Percentiles rank a stretch among this genome's conserved stretches.
Conservation (phyloP, 2,113 vertebrate genomes). For the Aspiorhynchus laticeps region DNA sequence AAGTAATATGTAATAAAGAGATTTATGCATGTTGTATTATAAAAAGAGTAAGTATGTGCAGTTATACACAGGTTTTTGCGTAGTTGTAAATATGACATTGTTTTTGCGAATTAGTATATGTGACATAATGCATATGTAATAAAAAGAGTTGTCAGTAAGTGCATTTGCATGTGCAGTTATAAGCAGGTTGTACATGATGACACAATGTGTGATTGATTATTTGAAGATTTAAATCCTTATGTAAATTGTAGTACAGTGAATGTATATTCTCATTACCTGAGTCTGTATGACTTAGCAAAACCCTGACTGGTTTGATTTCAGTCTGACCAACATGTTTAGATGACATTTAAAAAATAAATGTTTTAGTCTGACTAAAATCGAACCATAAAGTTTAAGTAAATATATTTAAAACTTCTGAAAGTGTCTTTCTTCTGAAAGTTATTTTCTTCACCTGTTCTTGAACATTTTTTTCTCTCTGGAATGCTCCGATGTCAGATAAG, state of each 20-base stretch:
- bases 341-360: neutral
- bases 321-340: neutral
- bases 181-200: too few relatives aligned
- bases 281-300: neutral
- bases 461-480: neutral
- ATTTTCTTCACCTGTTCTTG: slow-evolving; percentile 20
- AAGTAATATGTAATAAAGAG: neutral
- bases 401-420: neutral
- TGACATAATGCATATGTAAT: neutral
- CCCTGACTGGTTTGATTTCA: neutral
- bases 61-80: neutral
- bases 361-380: neutral
- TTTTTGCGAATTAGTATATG: neutral
- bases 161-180: neutral
- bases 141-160: neutral
- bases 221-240: neutral
- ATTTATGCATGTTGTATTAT: neutral
- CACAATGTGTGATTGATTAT: neutral
- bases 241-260: neutral
- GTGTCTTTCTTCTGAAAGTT: neutral
- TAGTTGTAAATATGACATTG: too few relatives aligned
- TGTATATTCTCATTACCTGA: neutral
- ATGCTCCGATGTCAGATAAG: slow-evolving; percentile 50
- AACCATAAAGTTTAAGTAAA: neutral
- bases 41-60: neutral